phyloP scores from a whole-genome alignment of 2,113 vertebrate species.

The Myodes glareolus region DNA sequence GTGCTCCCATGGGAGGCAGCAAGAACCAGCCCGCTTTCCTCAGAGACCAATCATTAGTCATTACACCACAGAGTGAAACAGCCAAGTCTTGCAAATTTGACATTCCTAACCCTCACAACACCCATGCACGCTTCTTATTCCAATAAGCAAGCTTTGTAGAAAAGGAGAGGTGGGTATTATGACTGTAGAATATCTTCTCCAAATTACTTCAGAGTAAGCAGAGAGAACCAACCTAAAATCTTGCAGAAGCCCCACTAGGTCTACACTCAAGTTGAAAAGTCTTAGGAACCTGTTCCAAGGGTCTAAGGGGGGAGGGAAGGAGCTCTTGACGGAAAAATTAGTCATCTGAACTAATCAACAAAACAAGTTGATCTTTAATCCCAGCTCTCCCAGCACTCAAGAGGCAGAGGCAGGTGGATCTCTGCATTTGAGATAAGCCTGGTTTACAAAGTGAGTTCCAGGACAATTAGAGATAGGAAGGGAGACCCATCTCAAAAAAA shows the following conservation, averaged over 20 bases:
- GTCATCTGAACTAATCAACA: conserved; percentile 52
- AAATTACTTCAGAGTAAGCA: conserved; percentile 91
- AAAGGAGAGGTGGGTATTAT: conserved; percentile 47
- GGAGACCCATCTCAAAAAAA: neutral
- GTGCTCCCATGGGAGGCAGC: neutral
- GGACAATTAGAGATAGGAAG: neutral
- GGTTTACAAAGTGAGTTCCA: neutral
- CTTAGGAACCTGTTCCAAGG: conserved; percentile 29
- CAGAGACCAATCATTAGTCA: neutral
- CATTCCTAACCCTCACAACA: no score
- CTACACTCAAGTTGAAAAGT: conserved; percentile 88
- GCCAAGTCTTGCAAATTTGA: neutral
- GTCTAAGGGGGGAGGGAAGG: neutral
- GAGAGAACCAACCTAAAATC: conserved; percentile 91
- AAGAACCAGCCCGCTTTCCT: neutral
- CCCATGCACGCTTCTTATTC: neutral
- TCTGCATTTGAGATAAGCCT: neutral
- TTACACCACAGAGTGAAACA: conserved; percentile 1
- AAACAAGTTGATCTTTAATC: neutral
- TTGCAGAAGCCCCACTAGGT: conserved; percentile 87
- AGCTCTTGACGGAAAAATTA: neutral
- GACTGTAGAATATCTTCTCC: conserved; percentile 74
- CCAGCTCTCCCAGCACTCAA: neutral
- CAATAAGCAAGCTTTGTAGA: conserved; percentile 27
- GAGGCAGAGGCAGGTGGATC: neutral